Percentiles rank a stretch among this genome's conserved stretches.
Evolutionary conservation across 2,113 vertebrate genomes (phyloP).

Genomic region (Probosciger aterrimus): DNA sequence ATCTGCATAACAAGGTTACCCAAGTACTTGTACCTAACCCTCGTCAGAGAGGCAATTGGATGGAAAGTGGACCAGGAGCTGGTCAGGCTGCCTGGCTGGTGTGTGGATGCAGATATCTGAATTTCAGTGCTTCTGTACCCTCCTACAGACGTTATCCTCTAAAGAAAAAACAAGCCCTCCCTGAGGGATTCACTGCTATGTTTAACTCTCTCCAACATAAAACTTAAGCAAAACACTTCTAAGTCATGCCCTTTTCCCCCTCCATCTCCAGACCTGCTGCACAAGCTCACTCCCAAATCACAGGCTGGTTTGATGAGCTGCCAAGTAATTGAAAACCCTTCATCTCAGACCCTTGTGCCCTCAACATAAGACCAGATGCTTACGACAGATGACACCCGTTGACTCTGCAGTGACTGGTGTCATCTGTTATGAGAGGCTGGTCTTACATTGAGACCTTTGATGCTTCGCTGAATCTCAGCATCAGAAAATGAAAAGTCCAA

Average conservation of each 20-base stretch:
- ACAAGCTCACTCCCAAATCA: background rate
- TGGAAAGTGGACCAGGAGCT: background rate
- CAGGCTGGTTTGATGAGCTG: background rate
- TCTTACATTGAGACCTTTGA: background rate
- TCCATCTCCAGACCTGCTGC: background rate
- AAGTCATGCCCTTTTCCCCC: background rate
- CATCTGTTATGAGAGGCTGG: background rate
- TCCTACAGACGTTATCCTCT: background rate
- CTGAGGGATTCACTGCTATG: background rate
- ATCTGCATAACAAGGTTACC: background rate
- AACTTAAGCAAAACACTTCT: background rate
- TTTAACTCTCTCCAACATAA: background rate
- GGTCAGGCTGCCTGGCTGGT: background rate
- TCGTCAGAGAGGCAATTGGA: background rate
- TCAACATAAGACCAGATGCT: background rate
- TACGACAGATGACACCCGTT: background rate
- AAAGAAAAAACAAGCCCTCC: background rate
- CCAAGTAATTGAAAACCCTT: background rate
- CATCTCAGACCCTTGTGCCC: background rate
- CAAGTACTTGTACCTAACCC: background rate
- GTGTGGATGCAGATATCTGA: background rate
- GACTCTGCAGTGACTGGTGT: background rate
- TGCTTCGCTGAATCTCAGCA: background rate
- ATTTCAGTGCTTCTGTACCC: background rate
- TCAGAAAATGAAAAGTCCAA: background rate